Conservation (phyloP, 2,888 invertebrate species). For the Hirudinaria manillensis region DNA sequence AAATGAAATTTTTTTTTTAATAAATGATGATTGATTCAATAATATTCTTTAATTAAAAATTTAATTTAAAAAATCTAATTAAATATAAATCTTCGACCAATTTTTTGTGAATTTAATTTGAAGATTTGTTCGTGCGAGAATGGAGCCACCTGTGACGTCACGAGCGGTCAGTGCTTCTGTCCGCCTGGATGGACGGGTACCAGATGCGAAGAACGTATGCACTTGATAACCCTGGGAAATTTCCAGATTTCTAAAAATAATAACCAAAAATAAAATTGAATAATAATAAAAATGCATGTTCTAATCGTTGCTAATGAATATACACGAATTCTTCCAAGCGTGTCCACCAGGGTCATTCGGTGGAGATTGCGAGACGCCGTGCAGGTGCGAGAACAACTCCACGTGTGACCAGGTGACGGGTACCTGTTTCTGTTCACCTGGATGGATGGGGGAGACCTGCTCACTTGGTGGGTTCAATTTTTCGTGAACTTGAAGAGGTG, state of each 20-base stretch:
- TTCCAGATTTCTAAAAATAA: no score
- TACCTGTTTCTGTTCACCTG: conserved; percentile 50
- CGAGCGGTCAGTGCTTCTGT: conserved; percentile 51
- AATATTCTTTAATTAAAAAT: neutral
- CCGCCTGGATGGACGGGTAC: conserved; percentile 52
- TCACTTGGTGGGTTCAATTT: conserved; percentile 54
- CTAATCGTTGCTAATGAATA: no score
- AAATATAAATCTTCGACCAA: neutral
- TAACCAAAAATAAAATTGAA: no score
- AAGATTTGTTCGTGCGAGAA: conserved; percentile 45
- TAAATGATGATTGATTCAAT: neutral
- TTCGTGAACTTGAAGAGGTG: neutral
- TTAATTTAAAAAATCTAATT: neutral
- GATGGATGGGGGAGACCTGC: conserved; percentile 65
- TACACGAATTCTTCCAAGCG: neutral
- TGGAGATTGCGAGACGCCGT: conserved; percentile 55
- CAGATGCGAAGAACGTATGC: conserved; percentile 46
- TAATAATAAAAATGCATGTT: no score
- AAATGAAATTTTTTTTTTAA: neutral
- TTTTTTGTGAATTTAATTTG: neutral
- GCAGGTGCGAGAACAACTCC: conserved; percentile 48
- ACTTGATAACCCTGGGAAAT: no score
- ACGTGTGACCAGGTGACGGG: conserved; percentile 52
- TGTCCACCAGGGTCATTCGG: conserved; percentile 44
- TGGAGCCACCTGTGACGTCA: conserved; percentile 48